These are phyloP conservation scores for Bombus haemorrhoidalis DNA, from an alignment of 1,140 invertebrate species.

Conservation along the genomic window DNA sequence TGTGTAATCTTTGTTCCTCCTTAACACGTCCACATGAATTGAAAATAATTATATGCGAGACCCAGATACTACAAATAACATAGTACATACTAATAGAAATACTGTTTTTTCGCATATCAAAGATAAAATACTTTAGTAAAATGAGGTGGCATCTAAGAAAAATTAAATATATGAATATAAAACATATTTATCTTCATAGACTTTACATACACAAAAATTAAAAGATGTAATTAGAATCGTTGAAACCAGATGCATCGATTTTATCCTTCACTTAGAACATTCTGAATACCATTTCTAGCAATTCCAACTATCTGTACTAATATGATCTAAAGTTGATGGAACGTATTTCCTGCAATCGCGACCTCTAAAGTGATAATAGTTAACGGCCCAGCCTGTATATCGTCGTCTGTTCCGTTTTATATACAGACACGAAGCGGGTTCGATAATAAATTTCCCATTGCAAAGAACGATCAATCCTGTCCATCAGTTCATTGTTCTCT, in stretches of 20 bases:
- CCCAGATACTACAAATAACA: neutral
- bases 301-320: too few species aligned
- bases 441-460: constrained; percentile 3
- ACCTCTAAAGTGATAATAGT: neutral
- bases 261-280: neutral
- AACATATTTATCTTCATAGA: neutral
- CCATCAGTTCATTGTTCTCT: constrained; percentile 58
- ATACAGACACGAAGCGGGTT: neutral
- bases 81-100: neutral
- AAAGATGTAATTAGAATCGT: neutral
- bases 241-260: neutral
- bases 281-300: neutral
- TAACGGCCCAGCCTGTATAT: neutral
- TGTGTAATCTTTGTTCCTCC: too few species aligned
- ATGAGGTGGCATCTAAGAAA: too few species aligned
- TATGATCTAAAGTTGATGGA: neutral
- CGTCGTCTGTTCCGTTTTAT: neutral
- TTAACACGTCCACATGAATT: neutral
- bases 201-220: neutral
- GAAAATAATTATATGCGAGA: neutral
- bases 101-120: neutral
- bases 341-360: neutral
- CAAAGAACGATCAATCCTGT: constrained; percentile 1
- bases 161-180: neutral
- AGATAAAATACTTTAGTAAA: too few species aligned